phyloP scores from a whole-genome alignment of 2,797 vertebrate genomes.

The Hydrocynus forskahlii region DNA sequence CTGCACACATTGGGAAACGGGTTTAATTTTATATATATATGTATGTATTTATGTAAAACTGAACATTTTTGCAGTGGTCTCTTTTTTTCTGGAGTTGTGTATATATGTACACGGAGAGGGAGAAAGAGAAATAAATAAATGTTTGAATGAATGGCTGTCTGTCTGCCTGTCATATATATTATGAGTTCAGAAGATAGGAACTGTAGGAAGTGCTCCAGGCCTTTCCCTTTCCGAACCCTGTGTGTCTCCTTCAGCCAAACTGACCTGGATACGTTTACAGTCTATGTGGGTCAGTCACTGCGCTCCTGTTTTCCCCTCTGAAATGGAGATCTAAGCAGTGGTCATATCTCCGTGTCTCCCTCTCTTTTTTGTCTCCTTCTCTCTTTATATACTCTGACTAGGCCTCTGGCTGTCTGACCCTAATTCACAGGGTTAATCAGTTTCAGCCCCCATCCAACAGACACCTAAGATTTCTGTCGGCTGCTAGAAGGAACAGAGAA shows the following conservation, averaged over 20 bases:
- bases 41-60: no score
- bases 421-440: not conserved
- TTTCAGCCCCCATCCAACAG: not conserved
- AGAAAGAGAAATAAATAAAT: no score
- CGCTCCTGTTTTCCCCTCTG: not conserved
- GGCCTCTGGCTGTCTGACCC: not conserved
- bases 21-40: no score
- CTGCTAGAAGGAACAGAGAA: not conserved
- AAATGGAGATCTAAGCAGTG: not conserved
- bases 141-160: no score
- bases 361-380: not conserved
- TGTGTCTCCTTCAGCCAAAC: not conserved
- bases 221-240: not conserved
- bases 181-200: not conserved
- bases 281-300: not conserved
- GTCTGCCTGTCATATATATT: not conserved
- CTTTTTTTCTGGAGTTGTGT: no score
- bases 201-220: not conserved
- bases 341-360: not conserved
- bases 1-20: no score
- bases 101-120: no score
- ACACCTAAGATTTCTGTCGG: not conserved
- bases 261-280: conserved; percentile 5
- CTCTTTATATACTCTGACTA: not conserved
- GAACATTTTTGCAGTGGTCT: no score